Conservation (phyloP, 1,140 invertebrate genomes). For the Kradibia gibbosae region DNA sequence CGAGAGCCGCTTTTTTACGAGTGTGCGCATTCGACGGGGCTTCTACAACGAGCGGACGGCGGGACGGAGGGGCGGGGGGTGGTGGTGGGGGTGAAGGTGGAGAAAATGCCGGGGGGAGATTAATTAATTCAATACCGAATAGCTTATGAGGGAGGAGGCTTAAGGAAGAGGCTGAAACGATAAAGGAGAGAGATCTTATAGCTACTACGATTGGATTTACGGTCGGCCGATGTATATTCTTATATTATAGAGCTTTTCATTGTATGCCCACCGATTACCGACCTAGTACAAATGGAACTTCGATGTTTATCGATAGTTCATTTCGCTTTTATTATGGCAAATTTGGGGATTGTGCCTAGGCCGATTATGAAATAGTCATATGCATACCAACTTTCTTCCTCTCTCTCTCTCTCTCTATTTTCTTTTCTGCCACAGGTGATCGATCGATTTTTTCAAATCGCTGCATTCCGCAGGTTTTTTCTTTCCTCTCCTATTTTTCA, state of each 20-base stretch:
- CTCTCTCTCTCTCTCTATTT: neutral
- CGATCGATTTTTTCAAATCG: slow-evolving; percentile 25
- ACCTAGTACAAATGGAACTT: slow-evolving; percentile 27
- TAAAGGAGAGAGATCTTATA: slow-evolving; percentile 25
- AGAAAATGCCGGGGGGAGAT: neutral
- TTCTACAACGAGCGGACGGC: too few species aligned
- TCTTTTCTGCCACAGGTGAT: neutral
- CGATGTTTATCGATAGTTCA: slow-evolving; percentile 24
- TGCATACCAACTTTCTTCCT: neutral
- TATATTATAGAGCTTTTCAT: slow-evolving; percentile 34
- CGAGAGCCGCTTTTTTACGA: neutral
- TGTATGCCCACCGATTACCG: neutral
- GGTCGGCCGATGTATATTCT: neutral
- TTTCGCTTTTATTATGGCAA: slow-evolving; percentile 11
- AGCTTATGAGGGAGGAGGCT: neutral
- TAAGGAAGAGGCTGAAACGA: neutral
- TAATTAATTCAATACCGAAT: slow-evolving; percentile 41
- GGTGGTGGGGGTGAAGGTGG: neutral
- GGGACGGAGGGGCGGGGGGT: too few species aligned
- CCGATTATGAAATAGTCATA: neutral
- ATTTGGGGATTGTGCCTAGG: neutral
- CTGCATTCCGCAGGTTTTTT: neutral
- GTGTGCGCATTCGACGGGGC: too few species aligned
- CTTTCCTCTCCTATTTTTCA: neutral
- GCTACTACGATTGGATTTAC: slow-evolving; percentile 8